A percentile compares a stretch with the other conserved stretches of the same genome.
Conservation (phyloP, 2,888 invertebrate species). For the Chrysolina haemoptera region DNA sequence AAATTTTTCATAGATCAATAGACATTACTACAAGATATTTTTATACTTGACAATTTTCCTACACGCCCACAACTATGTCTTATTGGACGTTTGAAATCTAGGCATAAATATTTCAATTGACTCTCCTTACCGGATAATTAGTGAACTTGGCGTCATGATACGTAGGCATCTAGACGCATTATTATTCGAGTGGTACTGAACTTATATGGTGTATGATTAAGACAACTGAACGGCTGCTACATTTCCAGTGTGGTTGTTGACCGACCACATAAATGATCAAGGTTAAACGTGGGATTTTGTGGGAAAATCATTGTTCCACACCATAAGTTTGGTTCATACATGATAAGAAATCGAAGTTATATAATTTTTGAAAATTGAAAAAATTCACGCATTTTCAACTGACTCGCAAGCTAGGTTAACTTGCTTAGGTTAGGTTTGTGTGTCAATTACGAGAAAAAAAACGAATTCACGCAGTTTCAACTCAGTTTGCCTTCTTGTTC, state of each 20-base stretch:
- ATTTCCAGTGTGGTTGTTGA: constrained; percentile 44
- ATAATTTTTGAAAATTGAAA: no score
- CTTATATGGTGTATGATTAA: constrained; percentile 38
- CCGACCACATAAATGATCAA: constrained; percentile 40
- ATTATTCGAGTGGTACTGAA: constrained; percentile 22
- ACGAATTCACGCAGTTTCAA: no score
- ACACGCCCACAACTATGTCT: no score
- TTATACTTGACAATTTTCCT: no score
- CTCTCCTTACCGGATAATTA: constrained; percentile 1
- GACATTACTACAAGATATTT: no score
- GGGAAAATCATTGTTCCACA: neutral
- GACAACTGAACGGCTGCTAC: constrained; percentile 33
- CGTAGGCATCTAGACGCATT: constrained; percentile 32
- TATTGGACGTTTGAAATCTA: no score
- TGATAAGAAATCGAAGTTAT: neutral
- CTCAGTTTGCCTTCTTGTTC: no score
- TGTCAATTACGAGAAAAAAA: no score
- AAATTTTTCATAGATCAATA: no score
- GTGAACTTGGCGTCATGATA: constrained; percentile 29
- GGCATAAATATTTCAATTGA: neutral
- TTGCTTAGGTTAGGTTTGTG: no score
- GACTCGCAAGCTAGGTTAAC: no score
- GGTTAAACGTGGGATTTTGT: constrained; percentile 38
- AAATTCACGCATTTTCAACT: no score
- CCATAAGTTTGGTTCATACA: neutral